Percentiles rank a stretch among this genome's conserved stretches.
Evolutionary conservation across 2,888 invertebrate genomes (phyloP).

Genomic region (Lochmaea crataegi): DNA sequence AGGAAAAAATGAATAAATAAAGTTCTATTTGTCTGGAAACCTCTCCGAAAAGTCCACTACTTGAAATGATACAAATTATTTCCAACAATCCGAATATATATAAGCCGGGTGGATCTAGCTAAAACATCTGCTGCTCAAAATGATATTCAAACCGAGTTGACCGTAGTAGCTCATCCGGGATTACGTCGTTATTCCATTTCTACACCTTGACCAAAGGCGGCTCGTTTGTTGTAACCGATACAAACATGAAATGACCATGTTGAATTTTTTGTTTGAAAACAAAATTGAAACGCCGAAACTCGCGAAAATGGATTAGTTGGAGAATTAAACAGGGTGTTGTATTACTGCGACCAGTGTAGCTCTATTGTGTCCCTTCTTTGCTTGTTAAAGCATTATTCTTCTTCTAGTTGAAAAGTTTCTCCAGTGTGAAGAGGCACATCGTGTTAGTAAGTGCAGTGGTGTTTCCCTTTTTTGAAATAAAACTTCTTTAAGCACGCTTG

Average conservation of each 20-base stretch:
- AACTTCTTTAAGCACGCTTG: too few species aligned
- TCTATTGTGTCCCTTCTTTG: too few species aligned
- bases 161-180: conserved; percentile 43
- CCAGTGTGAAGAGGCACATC: too few species aligned
- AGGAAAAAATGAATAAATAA: neutral
- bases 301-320: too few species aligned
- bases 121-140: conserved; percentile 43
- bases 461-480: too few species aligned
- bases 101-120: conserved; percentile 40
- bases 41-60: neutral
- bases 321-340: too few species aligned
- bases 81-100: conserved; percentile 29
- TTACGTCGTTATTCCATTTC: conserved; percentile 42
- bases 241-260: neutral
- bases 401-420: too few species aligned
- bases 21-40: neutral
- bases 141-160: conserved; percentile 43
- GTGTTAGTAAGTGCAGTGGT: too few species aligned
- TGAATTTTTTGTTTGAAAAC: too few species aligned
- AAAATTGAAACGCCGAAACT: too few species aligned
- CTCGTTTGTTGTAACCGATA: conserved; percentile 23
- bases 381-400: too few species aligned
- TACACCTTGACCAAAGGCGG: conserved; percentile 39
- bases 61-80: neutral
- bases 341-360: too few species aligned